phyloP scores from a whole-genome alignment of 2,113 vertebrate species.

The Struthidea cinerea region DNA sequence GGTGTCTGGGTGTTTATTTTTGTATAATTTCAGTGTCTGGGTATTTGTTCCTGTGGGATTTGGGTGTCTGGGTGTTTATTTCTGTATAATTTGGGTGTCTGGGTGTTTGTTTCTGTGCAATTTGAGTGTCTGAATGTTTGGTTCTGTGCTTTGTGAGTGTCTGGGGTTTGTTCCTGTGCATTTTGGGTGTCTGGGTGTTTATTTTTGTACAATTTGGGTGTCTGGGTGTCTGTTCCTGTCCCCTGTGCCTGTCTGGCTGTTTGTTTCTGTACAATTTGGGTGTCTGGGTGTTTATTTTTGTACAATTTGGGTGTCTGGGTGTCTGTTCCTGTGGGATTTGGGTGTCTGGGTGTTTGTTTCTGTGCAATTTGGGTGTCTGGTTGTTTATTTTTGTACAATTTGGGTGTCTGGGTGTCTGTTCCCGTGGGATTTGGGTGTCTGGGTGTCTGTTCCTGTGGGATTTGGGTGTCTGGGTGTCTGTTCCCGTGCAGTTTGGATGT shows the following conservation, averaged over 20 bases:
- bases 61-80: not conserved
- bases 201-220: fast-evolving
- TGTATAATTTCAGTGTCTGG: not conserved
- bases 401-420: not conserved
- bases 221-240: not conserved
- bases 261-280: not conserved
- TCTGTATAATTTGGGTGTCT: too few species aligned
- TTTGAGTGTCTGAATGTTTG: not conserved
- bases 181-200: not conserved
- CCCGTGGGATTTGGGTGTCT: fast-evolving
- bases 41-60: too few species aligned
- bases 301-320: not conserved
- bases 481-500: not conserved
- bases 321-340: not conserved
- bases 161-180: too few species aligned
- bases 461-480: not conserved
- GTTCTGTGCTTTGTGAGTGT: too few species aligned
- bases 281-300: not conserved
- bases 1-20: not conserved
- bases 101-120: too few species aligned
- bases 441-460: not conserved
- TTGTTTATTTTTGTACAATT: too few species aligned
- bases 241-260: too few species aligned
- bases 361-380: not conserved
- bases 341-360: not conserved